These are phyloP conservation scores for Lordiphosa fenestrarum DNA, from an alignment of 2,888 invertebrate species.

Conservation along the genomic window DNA sequence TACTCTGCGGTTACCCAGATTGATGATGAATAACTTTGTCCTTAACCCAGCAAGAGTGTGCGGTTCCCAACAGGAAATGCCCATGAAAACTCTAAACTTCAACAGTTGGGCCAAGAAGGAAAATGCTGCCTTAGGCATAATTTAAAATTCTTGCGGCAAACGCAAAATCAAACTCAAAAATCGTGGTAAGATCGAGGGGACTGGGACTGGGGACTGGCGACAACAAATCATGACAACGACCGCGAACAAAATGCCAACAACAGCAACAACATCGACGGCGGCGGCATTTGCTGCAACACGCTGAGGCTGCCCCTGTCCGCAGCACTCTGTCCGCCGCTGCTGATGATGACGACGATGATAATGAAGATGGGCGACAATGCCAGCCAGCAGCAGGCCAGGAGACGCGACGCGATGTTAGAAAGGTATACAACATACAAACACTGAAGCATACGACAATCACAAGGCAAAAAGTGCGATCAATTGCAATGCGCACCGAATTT, in stretches of 20 bases:
- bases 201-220: slow-evolving; percentile 46
- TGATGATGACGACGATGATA: slow-evolving; percentile 40
- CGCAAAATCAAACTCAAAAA: slow-evolving; percentile 42
- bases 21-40: slow-evolving; percentile 47
- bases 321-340: slow-evolving; percentile 45
- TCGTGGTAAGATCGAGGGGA: slow-evolving; percentile 46
- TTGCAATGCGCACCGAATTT: slow-evolving; percentile 71
- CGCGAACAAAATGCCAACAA: slow-evolving; percentile 54
- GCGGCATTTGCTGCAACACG: slow-evolving; percentile 7
- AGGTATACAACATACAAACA: slow-evolving; percentile 35
- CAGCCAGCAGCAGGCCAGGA: slow-evolving; percentile 33
- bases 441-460: slow-evolving; percentile 40
- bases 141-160: slow-evolving; percentile 59
- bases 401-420: slow-evolving; percentile 54
- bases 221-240: slow-evolving; percentile 67
- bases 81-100: slow-evolving; percentile 12
- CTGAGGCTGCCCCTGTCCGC: slow-evolving; percentile 1
- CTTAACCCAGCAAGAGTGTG: slow-evolving; percentile 29
- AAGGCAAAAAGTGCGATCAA: slow-evolving; percentile 70
- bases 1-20: slow-evolving; percentile 61
- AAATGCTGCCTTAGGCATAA: slow-evolving; percentile 31
- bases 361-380: slow-evolving; percentile 72
- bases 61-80: slow-evolving; percentile 40
- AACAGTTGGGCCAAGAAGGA: slow-evolving; percentile 14
- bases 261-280: slow-evolving; percentile 29